Conservation (phyloP, 2,797 vertebrate genomes). For the Neosilurus mollespiculum region DNA sequence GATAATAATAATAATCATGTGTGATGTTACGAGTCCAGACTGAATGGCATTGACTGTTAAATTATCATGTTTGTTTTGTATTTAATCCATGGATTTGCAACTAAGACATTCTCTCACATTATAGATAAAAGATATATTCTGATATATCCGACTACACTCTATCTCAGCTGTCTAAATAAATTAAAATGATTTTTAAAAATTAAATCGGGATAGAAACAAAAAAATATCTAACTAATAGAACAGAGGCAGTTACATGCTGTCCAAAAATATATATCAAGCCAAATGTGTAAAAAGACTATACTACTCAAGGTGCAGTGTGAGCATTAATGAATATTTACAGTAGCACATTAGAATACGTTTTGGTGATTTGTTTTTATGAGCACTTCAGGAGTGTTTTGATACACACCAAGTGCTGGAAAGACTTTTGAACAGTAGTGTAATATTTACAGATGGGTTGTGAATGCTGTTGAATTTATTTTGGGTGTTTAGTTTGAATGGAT, state of each 20-base stretch:
- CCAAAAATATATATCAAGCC: conserved; percentile 64
- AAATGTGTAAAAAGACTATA: conserved; percentile 70
- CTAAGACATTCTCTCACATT: conserved; percentile 27
- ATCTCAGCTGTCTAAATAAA: conserved; percentile 61
- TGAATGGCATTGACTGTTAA: background rate
- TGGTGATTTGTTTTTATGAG: conserved; percentile 36
- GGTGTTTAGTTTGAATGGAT: conserved; percentile 46
- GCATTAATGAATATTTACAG: conserved; percentile 71
- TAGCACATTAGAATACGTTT: conserved; percentile 56
- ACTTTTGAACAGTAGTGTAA: conserved; percentile 57
- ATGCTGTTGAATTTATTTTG: conserved; percentile 38
- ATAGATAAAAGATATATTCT: conserved; percentile 14
- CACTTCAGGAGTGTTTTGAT: conserved; percentile 54
- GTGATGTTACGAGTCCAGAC: background rate
- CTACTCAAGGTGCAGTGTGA: conserved; percentile 72
- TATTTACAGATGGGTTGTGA: conserved; percentile 71
- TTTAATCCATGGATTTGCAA: conserved; percentile 15
- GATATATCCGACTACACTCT: conserved; percentile 51
- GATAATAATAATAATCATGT: background rate
- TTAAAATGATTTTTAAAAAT: conserved; percentile 45
- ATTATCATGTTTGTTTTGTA: conserved; percentile 16
- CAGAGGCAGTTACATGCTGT: conserved; percentile 57
- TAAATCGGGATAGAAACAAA: conserved; percentile 54
- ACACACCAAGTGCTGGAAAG: conserved; percentile 58
- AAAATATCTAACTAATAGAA: conserved; percentile 45